These are phyloP conservation scores for Drosophila cardini DNA, from an alignment of 1,140 invertebrate genomes.

Conservation along the genomic window DNA sequence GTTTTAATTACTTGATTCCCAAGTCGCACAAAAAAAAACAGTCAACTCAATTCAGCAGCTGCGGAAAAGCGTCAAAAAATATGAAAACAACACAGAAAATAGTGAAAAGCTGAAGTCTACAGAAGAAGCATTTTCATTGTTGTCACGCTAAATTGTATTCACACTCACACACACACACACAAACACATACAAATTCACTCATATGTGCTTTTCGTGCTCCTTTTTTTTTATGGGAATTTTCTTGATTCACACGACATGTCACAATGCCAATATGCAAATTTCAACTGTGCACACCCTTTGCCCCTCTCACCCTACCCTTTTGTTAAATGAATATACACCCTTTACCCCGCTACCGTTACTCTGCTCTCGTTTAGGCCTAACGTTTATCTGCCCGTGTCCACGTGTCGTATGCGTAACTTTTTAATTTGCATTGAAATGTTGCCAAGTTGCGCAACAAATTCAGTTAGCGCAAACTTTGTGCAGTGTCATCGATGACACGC, in stretches of 20 bases:
- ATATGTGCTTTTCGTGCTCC: constrained; percentile 4
- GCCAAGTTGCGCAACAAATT: constrained; percentile 50
- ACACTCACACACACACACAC: constrained; percentile 24
- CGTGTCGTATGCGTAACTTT: constrained; percentile 68
- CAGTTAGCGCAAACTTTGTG: constrained; percentile 30
- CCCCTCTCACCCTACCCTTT: background rate
- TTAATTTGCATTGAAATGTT: constrained; percentile 79
- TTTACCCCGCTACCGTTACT: background rate
- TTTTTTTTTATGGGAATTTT: constrained; percentile 26
- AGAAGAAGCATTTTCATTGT: constrained; percentile 51
- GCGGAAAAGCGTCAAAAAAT: background rate
- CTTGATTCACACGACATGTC: constrained; percentile 49
- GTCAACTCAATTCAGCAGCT: background rate
- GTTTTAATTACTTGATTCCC: constrained; percentile 28
- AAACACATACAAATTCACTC: background rate
- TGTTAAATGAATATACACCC: background rate
- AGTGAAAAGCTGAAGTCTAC: background rate
- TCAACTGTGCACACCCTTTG: constrained; percentile 23
- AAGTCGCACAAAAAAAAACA: constrained; percentile 3
- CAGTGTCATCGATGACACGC: constrained; percentile 41
- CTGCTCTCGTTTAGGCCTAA: constrained; percentile 3
- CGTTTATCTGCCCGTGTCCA: constrained; percentile 32
- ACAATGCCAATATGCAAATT: constrained; percentile 71
- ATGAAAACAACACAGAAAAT: constrained; percentile 3
- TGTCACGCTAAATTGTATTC: constrained; percentile 64